Evolutionary conservation across 2,888 invertebrate genomes (phyloP), one percentile per base, ranked within the genome.

Genomic region (Anoplius nigerrimus): DNA sequence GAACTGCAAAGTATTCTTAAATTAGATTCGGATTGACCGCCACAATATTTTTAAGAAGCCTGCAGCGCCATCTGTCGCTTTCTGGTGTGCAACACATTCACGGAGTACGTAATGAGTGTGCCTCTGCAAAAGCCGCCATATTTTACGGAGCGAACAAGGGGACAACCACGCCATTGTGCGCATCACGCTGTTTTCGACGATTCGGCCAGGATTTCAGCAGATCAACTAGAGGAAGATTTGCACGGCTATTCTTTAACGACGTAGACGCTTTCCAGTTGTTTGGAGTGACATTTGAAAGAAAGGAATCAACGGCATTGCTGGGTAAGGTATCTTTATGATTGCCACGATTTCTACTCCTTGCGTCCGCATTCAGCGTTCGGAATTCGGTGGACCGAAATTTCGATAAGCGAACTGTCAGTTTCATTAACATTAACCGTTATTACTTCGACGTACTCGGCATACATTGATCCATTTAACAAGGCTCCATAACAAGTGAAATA

Each of bases 141-240:
- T 79, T 79, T 74, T 69, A 54, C 54, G 45, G 66, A 70, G 74
- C 69, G 71, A 70, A 72, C 66, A 54, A 67, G 68, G 62, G 67
- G 15, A 45, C 48, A 72, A 72, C 62, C 79, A 79, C 83, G 84
- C 84, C 84, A 83, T 83, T 83, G 72, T 75, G 69, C 67, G 71
- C 53, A 72, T 78, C 64, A 63, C 55, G 27, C 18, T 64, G 42
- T 51, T 16, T 64, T 58, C 52, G 48, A 45, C 56, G 22, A 52
- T 59, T 63, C 54, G 20, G 24, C 16, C 15, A 16, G n/a, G 20
- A 22, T 57, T 63, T 63, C 48, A 16, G 21, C 2, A 4, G 21
- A 42, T 13, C 13, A 42, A 43, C 18, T 15, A 56, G 42, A 20
- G 15, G 42, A 27, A 27, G 11, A 27, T n/a, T 18, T 18, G 21